A percentile compares a stretch with the other conserved stretches of the same genome.
Evolutionary conservation across 2,888 invertebrate genomes (phyloP).

Genomic region (Fragum fragum): DNA sequence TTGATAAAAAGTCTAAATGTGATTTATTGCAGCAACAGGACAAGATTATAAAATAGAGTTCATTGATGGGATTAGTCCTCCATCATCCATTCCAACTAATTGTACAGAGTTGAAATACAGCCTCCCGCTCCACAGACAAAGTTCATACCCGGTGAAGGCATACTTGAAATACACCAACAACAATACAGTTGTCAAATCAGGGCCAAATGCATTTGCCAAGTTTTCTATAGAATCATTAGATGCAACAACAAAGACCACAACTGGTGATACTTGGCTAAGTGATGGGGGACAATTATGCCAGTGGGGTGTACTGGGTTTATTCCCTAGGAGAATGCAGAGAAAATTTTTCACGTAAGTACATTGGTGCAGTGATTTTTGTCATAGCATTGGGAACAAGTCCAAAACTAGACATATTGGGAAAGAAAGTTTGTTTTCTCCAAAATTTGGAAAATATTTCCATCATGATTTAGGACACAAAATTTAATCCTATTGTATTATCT

Average conservation of each 20-base stretch:
- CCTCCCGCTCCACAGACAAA: constrained; percentile 26
- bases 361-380: too few relatives aligned
- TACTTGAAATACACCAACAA: constrained; percentile 12
- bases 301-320: constrained; percentile 39
- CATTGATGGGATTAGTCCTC: constrained; percentile 27
- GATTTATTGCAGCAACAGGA: background rate
- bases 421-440: too few relatives aligned
- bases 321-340: constrained; percentile 42
- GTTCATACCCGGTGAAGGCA: constrained; percentile 39
- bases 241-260: constrained; percentile 11
- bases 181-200: constrained; percentile 5
- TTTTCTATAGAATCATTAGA: constrained; percentile 43
- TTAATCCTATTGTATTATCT: too few relatives aligned
- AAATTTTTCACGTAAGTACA: constrained; percentile 41
- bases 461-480: too few relatives aligned
- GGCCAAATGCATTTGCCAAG: constrained; percentile 20
- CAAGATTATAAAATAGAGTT: constrained; percentile 34
- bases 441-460: too few relatives aligned
- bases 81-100: constrained; percentile 13
- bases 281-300: constrained; percentile 41
- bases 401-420: too few relatives aligned
- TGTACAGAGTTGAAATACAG: constrained; percentile 32
- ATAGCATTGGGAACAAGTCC: too few relatives aligned
- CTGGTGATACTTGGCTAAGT: constrained; percentile 39
- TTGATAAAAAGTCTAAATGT: too few relatives aligned